Evolutionary conservation across 2,797 vertebrate genomes (phyloP).

Genomic region (Tolypeutes matacus): DNA sequence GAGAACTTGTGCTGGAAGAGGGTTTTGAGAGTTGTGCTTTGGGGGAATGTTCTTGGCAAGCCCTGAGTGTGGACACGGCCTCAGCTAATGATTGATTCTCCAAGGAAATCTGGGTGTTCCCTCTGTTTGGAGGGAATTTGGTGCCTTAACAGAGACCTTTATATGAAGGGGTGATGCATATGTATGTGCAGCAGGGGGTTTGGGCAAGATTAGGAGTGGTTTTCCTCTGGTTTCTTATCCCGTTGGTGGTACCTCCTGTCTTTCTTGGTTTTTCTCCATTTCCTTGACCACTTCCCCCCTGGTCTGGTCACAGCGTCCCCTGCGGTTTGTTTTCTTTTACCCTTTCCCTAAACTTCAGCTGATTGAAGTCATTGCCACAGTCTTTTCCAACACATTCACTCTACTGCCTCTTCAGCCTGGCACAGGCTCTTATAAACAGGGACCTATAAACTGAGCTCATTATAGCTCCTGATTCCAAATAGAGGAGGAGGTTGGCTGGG

Average conservation of each 20-base stretch:
- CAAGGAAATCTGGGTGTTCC: slow-evolving; percentile 17
- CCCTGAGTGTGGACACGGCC: not conserved
- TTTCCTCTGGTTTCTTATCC: not conserved
- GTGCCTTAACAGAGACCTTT: slow-evolving; percentile 28
- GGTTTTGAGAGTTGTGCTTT: slow-evolving; percentile 7
- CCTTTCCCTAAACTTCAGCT: slow-evolving; percentile 19
- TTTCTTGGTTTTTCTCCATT: slow-evolving; percentile 13
- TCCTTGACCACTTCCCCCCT: not conserved
- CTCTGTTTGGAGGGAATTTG: not conserved
- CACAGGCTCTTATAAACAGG: not conserved
- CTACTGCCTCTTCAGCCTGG: not conserved
- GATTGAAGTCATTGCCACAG: not conserved
- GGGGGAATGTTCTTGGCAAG: slow-evolving; percentile 36
- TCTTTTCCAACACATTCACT: slow-evolving; percentile 31
- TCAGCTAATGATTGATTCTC: slow-evolving; percentile 49
- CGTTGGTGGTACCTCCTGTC: not conserved
- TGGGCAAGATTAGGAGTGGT: not conserved
- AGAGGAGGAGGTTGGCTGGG: not conserved
- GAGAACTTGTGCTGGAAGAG: slow-evolving; percentile 9
- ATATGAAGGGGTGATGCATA: not conserved
- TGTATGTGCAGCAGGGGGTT: not conserved
- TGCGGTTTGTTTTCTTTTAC: slow-evolving; percentile 35
- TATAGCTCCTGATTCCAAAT: not conserved
- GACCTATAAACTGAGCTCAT: not conserved
- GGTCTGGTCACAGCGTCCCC: not conserved